A percentile compares a stretch with the other conserved stretches of the same genome.
These are phyloP conservation scores for Cheilosia grossa DNA, from an alignment of 2,888 invertebrate species.

Conservation along the genomic window DNA sequence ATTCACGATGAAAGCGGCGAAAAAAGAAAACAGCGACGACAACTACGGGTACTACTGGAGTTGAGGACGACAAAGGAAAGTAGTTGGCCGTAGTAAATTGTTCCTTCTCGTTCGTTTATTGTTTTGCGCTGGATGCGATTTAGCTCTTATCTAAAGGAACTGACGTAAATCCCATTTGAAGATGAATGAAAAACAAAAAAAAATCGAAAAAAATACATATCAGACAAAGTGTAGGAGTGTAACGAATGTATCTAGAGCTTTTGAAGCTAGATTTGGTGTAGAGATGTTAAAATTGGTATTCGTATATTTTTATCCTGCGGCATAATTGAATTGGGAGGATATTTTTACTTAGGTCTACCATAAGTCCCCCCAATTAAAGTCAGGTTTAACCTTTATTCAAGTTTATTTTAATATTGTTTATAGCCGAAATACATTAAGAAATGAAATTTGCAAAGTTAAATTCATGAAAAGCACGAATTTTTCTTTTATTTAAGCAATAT, in stretches of 20 bases:
- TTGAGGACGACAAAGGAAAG: conserved; percentile 30
- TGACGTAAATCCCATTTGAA: conserved; percentile 41
- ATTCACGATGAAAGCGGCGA: conserved; percentile 11
- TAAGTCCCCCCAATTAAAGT: too few relatives aligned
- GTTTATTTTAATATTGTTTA: too few relatives aligned
- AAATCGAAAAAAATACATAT: not conserved
- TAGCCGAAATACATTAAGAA: too few relatives aligned
- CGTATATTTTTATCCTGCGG: not conserved
- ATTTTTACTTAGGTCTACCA: not conserved
- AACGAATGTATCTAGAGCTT: not conserved
- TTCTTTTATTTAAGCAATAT: too few relatives aligned
- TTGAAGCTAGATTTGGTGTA: not conserved
- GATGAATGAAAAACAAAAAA: not conserved
- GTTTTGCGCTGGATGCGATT: conserved; percentile 28
- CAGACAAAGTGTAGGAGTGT: conserved; percentile 41
- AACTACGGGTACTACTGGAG: not conserved
- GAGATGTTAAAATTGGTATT: not conserved
- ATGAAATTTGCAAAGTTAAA: too few relatives aligned
- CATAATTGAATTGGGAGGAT: not conserved
- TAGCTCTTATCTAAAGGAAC: conserved; percentile 39
- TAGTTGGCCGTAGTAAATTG: not conserved
- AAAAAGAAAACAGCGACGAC: not conserved
- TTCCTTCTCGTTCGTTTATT: conserved; percentile 13
- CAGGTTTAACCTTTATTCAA: too few relatives aligned
- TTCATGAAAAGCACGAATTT: too few relatives aligned